A percentile compares a stretch with the other conserved stretches of the same genome.
Conservation (phyloP, 2,888 invertebrate species). For the Abscondita cerata region DNA sequence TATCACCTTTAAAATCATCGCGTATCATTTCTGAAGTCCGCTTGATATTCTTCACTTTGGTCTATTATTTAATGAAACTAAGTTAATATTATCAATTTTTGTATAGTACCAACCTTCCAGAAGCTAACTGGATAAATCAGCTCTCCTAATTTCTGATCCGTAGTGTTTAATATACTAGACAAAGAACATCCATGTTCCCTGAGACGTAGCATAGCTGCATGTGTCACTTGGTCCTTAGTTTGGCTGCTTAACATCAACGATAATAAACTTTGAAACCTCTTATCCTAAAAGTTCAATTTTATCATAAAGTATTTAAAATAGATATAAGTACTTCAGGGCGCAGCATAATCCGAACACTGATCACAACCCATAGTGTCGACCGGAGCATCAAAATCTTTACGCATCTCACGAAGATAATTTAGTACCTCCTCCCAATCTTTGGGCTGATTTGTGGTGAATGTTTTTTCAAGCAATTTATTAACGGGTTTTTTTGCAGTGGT, state of each 20-base stretch:
- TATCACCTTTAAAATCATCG: constrained; percentile 82
- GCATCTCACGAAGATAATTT: constrained; percentile 82
- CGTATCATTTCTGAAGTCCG: constrained; percentile 80
- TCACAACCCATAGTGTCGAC: constrained; percentile 96
- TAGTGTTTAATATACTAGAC: constrained; percentile 71
- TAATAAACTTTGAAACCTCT: constrained; percentile 86
- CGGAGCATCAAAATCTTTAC: constrained; percentile 80
- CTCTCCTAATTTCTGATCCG: constrained; percentile 75
- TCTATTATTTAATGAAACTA: constrained; percentile 65
- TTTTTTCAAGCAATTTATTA: constrained; percentile 44
- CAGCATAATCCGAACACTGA: constrained; percentile 73
- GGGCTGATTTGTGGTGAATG: constrained; percentile 57
- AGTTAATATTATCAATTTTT: constrained; percentile 9
- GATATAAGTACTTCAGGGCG: constrained; percentile 59
- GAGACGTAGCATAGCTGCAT: constrained; percentile 86
- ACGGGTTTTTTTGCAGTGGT: constrained; percentile 17
- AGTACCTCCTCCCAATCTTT: constrained; percentile 75
- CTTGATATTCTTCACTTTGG: constrained; percentile 87
- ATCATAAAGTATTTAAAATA: constrained; percentile 2
- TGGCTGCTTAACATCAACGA: constrained; percentile 97
- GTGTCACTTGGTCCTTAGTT: constrained; percentile 93
- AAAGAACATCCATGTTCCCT: constrained; percentile 76
- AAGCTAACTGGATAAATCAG: constrained; percentile 94
- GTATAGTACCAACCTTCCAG: constrained; percentile 75
- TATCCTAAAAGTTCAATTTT: constrained; percentile 65